Evolutionary conservation across 92 coral and sea anemone genomes (phyloP).

Genomic region (Parazoanthus swiftii): DNA sequence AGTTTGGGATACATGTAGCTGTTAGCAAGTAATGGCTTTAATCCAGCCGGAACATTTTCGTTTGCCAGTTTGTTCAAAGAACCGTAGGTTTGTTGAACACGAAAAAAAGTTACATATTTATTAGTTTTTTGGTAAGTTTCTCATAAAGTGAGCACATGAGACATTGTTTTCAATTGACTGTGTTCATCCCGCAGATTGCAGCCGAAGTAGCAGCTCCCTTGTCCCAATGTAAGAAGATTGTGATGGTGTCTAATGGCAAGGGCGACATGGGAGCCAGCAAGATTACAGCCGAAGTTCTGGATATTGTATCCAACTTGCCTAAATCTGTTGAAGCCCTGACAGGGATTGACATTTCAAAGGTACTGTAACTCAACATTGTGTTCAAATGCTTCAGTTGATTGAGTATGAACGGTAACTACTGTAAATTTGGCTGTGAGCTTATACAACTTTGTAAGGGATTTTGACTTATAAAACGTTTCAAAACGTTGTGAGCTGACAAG

Average conservation of each 20-base stretch:
- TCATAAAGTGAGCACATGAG: not conserved
- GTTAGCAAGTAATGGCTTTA: too few relatives aligned
- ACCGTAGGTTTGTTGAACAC: not conserved
- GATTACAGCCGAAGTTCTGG: conserved; percentile 88
- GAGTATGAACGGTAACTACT: not conserved
- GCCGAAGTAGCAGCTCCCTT: conserved; percentile 98
- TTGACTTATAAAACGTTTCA: too few relatives aligned
- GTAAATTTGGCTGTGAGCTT: too few relatives aligned
- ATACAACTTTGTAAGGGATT: too few relatives aligned
- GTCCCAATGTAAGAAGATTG: conserved; percentile 87
- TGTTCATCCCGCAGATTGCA: conserved; percentile 70
- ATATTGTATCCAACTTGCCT: conserved; percentile 85
- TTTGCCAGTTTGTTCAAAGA: not conserved
- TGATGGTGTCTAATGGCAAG: conserved; percentile 95
- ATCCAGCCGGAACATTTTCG: too few relatives aligned
- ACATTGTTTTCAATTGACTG: not conserved
- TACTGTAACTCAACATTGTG: not conserved
- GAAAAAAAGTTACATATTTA: too few relatives aligned
- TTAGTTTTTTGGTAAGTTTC: too few relatives aligned
- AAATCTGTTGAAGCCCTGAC: conserved; percentile 96
- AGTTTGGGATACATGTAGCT: too few relatives aligned
- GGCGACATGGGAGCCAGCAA: conserved; percentile 93
- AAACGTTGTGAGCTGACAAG: too few relatives aligned
- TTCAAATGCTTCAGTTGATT: not conserved
- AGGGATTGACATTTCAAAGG: conserved; percentile 96